Evolutionary conservation across 2,888 invertebrate species (phyloP).

Genomic region (Spodoptera littoralis): DNA sequence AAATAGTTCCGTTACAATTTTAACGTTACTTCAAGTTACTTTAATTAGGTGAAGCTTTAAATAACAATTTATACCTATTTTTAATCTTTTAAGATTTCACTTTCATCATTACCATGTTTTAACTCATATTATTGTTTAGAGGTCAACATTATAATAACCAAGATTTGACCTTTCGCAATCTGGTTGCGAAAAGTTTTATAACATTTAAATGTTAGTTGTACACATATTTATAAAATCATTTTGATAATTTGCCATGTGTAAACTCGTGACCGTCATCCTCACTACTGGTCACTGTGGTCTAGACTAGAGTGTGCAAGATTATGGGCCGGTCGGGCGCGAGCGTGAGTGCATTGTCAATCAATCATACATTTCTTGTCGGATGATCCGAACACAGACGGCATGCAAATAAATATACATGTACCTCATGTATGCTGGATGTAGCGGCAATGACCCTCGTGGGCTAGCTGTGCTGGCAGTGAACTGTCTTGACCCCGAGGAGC

Average conservation of each 20-base stretch:
- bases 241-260: background rate
- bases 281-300: background rate
- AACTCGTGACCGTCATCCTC: background rate
- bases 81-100: conserved; percentile 1
- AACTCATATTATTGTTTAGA: conserved; percentile 4
- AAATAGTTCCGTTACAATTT: too few relatives aligned
- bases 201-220: background rate
- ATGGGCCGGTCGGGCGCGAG: background rate
- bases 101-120: conserved; percentile 8
- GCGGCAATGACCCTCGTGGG: conserved; percentile 71
- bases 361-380: conserved; percentile 6
- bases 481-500: conserved; percentile 70
- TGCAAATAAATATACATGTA: conserved; percentile 51
- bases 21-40: too few relatives aligned
- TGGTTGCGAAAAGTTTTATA: background rate
- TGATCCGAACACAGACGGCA: conserved; percentile 31
- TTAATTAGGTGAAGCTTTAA: too few relatives aligned
- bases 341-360: conserved; percentile 19
- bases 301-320: conserved; percentile 8
- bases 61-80: too few relatives aligned
- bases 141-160: conserved; percentile 11
- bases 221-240: background rate
- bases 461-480: conserved; percentile 71
- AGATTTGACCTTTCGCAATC: conserved; percentile 8
- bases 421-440: conserved; percentile 65